Evolutionary conservation across 2,113 vertebrate species (phyloP), one percentile per base, ranked within the genome.

Genomic region (Ceyx cyanopectus): DNA sequence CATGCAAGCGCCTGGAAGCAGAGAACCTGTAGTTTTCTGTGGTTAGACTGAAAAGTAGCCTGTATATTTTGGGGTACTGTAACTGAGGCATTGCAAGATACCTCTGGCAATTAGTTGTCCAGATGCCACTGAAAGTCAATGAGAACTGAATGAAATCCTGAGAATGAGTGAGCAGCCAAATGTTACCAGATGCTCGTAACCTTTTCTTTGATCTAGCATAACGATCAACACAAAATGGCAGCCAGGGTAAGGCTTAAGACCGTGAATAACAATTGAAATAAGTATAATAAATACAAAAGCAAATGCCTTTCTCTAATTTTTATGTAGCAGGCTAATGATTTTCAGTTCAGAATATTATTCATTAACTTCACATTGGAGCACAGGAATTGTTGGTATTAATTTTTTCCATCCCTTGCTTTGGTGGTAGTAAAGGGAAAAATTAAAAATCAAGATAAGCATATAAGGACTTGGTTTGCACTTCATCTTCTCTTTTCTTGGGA

Each of bases 161-260:
- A 81, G 76, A 93, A 83, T 20, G 93, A 37, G 65, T 94, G 56
- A 94, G 87, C 75, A 92, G 94, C 81, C 93, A 94, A 91, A 80
- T 30, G 15, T 56, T 94, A 40, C 91, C 79, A 74, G 92, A 85
- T 89, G 84, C 75, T 93, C 81, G 20, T 67, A 89, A 83, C 81
- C 60, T 94, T 81, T 85, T 93, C 50, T 51, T 87, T 67, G 1
- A 27, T 88, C 92, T 92, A 95, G 70, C 74, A 80, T 56, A 46
- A 58, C 4, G 61, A 92, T 74, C 41, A 30, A 62, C 60, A 63
- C 77, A 94, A 93, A 92, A 95, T 89, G 87, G 84, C 56, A 93
- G 40, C 56, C 7, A 0, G 43, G 76, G 70, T 43, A 54, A 89
- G 66, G 60, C 60, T 96, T 74, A 58, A 81, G 78, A 80, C 29